Conservation (phyloP, 1,140 invertebrate genomes). For the Papilio helenus region DNA sequence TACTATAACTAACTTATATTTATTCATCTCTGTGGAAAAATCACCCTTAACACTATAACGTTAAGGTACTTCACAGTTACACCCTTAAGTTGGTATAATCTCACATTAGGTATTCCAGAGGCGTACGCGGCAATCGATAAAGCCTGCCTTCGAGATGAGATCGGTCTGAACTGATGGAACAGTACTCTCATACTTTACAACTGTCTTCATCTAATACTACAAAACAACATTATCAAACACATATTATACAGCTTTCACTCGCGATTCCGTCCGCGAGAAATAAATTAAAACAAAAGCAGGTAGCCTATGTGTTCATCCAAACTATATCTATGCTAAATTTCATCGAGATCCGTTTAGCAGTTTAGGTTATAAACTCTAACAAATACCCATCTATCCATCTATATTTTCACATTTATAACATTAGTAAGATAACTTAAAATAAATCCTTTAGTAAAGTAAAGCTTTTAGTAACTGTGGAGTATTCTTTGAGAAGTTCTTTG, state of each 20-base stretch:
- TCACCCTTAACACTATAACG: slow-evolving; percentile 23
- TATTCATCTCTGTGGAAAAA: slow-evolving; percentile 33
- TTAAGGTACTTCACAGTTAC: slow-evolving; percentile 40
- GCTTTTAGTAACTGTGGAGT: too few species aligned
- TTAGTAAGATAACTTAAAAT: too few species aligned
- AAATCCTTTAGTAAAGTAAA: too few species aligned
- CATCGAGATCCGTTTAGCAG: too few species aligned
- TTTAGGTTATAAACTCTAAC: too few species aligned
- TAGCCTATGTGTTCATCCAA: too few species aligned
- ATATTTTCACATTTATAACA: too few species aligned
- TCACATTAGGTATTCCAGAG: slow-evolving; percentile 55
- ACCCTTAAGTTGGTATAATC: neutral
- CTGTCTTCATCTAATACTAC: neutral
- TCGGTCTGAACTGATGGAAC: slow-evolving; percentile 44
- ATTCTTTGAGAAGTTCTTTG: neutral
- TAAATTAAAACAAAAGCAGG: too few species aligned
- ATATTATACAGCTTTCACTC: too few species aligned
- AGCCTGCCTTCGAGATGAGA: slow-evolving; percentile 49
- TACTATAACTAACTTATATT: slow-evolving; percentile 35
- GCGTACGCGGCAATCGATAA: slow-evolving; percentile 63
- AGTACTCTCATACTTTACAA: neutral
- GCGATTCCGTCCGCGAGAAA: too few species aligned
- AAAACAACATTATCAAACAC: neutral
- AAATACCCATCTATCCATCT: too few species aligned
- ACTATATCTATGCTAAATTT: too few species aligned